Base-by-base conservation (phyloP, 2,797 vertebrate species). In the Spondyliosoma cantharus region DNA sequence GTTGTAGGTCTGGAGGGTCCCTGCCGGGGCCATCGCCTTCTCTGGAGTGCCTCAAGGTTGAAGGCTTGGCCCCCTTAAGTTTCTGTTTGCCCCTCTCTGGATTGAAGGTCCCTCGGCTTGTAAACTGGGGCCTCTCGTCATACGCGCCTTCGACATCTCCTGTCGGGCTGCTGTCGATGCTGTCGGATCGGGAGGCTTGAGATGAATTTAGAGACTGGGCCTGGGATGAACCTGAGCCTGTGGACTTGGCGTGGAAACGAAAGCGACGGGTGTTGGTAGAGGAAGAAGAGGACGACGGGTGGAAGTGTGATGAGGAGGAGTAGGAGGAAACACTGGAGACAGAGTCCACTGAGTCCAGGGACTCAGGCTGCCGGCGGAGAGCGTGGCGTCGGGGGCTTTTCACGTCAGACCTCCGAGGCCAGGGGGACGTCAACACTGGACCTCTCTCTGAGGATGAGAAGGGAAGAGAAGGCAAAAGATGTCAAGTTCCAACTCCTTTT, bases 31-130 rank as follows among this genome's bases (percentile, higher is more conserved):
- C 90, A 0, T 90, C 79, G 1, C 92, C 93, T 15, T 97, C 96
- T 0, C 92, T 93, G 91, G 95, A 93, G 92, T 94, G 94, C 94
- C 96, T 97, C 27, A 91, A 91, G 62, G 95, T 88, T n/a, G 96
- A 95, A 17, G 93, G 94, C 91, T 96, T 97, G 90, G 93, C 86
- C 42, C 95, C 96, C 90, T 96, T 97, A 53, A 98, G 94, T 95
- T 97, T 99, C 93, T 97, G 97, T 87, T 96, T 97, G 89, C 97
- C 96, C 68, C 97, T 97, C 91, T 98, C 97, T 0, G 97, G 96
- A 86, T 96, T 99, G 91, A 97, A 99, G 2, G 98, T 99, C 81
- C 97, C 97, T 0, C 96, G 93, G 73, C 97, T 99, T 81, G 96
- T 96, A 90, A 97, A 98, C 86, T 96, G 96, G 14, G 97, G 94